Base-by-base conservation (phyloP, 2,113 vertebrate genomes). In the Rhipidura dahli region DNA sequence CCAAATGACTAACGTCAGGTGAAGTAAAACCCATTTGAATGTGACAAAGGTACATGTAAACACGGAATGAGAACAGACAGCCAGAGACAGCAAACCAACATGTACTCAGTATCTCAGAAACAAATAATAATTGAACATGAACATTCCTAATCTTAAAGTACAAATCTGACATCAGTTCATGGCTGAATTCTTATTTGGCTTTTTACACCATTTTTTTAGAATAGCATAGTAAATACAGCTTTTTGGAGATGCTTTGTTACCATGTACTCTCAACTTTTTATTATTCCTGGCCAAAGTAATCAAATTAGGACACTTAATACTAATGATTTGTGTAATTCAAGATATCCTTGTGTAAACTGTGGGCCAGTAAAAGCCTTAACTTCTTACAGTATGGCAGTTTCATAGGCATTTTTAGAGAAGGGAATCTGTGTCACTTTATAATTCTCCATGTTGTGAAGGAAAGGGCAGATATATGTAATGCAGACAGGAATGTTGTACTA, bases 301-400 rank as follows among this genome's bases (percentile, higher is more conserved):
- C 42, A 60, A 93, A 87, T 83, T 91, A 40, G 64, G 78, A 93
- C 39, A 92, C 39, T 65, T 87, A 93, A 68, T 95, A 83, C 95
- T 90, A 91, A 95, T 94, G 87, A 86, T 97, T 89, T 88, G 39
- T 95, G 83, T 88, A 92, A 86, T 90, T 91, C 54, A 27, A 82
- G 72, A 70, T 89, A 63, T 72, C n/a, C 50, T 53, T 70, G 30
- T 75, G 26, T 63, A 65, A 60, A 54, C 77, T 91, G 45, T 51
- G 64, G 18, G 72, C 49, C 64, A 54, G 49, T 87, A 68, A 95
- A 93, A 83, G 42, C 69, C 40, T 57, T 94, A 26, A 61, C 79
- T 96, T 91, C 39, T 10, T 51, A 39, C 3, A 33, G 17, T 10
- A 51, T 51, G 39, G 24, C 31, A 73, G 23, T 80, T 91, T 53